These are phyloP conservation scores for Cheilosia scutellata DNA, from an alignment of 2,888 invertebrate species.

Conservation along the genomic window DNA sequence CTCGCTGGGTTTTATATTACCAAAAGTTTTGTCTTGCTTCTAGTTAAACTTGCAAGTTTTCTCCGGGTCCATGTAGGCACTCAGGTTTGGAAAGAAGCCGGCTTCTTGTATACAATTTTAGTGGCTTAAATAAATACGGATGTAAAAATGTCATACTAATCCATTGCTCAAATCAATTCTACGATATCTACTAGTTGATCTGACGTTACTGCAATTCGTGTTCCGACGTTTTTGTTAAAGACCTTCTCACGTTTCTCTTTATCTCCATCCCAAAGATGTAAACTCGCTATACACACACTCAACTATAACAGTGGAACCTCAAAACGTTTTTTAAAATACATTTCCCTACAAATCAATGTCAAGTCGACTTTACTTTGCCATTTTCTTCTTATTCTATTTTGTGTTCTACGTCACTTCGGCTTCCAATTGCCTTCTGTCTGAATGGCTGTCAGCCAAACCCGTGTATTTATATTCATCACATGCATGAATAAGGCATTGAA, in stretches of 20 bases:
- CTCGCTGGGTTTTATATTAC: too few species aligned
- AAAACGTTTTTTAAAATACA: slow-evolving; percentile 1
- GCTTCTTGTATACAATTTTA: too few species aligned
- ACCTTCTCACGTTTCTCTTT: background rate
- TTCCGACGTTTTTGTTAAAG: background rate
- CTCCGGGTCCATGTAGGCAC: too few species aligned
- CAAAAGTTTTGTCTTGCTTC: too few species aligned
- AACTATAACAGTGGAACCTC: background rate
- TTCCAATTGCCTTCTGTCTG: slow-evolving; percentile 63
- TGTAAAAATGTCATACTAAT: too few species aligned
- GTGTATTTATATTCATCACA: slow-evolving; percentile 28
- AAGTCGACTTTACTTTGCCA: slow-evolving; percentile 41
- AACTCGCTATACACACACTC: background rate
- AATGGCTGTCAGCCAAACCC: slow-evolving; percentile 46
- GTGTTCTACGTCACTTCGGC: slow-evolving; percentile 22
- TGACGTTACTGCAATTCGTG: too few species aligned
- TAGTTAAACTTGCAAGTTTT: too few species aligned
- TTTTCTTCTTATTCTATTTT: background rate
- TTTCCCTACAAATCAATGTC: slow-evolving; percentile 71
- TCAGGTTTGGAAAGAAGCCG: too few species aligned
- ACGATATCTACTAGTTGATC: too few species aligned
- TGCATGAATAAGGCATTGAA: slow-evolving; percentile 22
- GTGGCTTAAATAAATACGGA: too few species aligned
- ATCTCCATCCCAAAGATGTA: background rate
- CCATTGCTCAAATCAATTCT: too few species aligned